Conservation (phyloP, 2,888 invertebrate genomes). For the Sialis lutaria region DNA sequence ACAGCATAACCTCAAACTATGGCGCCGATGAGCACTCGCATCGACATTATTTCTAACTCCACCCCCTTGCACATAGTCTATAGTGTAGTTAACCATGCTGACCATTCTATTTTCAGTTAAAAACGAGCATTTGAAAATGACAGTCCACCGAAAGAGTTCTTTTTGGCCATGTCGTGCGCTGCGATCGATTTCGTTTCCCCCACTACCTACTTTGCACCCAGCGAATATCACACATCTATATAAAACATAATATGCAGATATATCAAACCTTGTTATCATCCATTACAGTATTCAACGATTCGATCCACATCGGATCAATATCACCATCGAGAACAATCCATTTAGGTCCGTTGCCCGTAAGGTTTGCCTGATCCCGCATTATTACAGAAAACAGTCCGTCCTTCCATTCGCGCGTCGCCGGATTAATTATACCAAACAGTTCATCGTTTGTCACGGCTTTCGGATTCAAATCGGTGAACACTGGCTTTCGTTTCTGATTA, state of each 20-base stretch:
- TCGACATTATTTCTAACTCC: too few species aligned
- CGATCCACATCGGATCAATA: slow-evolving; percentile 98
- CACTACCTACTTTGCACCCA: too few species aligned
- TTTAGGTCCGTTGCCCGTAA: slow-evolving; percentile 70
- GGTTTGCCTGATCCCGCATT: slow-evolving; percentile 86
- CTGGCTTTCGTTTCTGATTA: slow-evolving; percentile 66
- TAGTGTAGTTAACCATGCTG: too few species aligned
- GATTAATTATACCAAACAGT: slow-evolving; percentile 85
- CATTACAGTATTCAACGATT: slow-evolving; percentile 91
- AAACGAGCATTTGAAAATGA: too few species aligned
- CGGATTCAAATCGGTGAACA: slow-evolving; percentile 82
- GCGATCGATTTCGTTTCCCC: too few species aligned
- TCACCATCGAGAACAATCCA: slow-evolving; percentile 95
- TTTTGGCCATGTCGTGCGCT: too few species aligned
- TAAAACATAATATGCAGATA: background rate
- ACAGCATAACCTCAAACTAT: too few species aligned
- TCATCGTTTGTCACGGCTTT: slow-evolving; percentile 94
- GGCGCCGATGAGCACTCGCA: too few species aligned
- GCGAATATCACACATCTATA: too few species aligned
- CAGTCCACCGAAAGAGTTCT: too few species aligned
- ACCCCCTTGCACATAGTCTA: too few species aligned
- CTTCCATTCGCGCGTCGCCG: slow-evolving; percentile 86
- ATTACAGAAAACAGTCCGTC: slow-evolving; percentile 79
- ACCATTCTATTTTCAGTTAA: too few species aligned
- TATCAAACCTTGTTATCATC: slow-evolving; percentile 75